These are phyloP conservation scores for Microcebus griseorufus DNA, from an alignment of 2,113 vertebrate species.

Conservation along the genomic window DNA sequence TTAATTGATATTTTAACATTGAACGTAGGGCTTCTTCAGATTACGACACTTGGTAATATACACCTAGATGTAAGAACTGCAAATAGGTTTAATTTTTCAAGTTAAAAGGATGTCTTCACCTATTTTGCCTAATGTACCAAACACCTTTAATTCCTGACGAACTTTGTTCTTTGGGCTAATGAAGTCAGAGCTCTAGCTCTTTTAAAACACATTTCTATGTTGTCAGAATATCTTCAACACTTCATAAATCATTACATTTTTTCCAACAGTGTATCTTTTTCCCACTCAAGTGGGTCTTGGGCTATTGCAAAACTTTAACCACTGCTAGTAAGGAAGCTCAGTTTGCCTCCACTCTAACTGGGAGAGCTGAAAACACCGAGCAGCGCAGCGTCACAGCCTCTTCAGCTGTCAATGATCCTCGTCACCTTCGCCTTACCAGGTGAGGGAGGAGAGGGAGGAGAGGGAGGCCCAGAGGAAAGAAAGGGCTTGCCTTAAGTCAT, in stretches of 20 bases:
- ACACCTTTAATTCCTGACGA: not conserved
- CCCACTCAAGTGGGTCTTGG: not conserved
- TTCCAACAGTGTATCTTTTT: not conserved
- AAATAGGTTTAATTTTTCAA: slow-evolving; percentile 27
- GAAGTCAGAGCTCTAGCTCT: not conserved
- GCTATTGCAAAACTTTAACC: not conserved
- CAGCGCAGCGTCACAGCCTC: not conserved
- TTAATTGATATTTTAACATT: slow-evolving; percentile 1
- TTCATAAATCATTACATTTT: not conserved
- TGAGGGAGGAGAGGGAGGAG: not conserved
- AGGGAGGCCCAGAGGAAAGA: not conserved
- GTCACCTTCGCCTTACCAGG: not conserved
- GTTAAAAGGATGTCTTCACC: slow-evolving; percentile 28
- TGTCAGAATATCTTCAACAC: not conserved
- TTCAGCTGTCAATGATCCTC: not conserved
- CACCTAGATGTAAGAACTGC: not conserved
- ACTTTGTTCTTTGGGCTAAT: not conserved
- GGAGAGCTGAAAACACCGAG: not conserved
- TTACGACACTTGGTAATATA: not conserved
- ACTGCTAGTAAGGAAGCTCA: not conserved
- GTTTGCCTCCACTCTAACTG: not conserved
- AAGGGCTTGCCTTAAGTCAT: not conserved
- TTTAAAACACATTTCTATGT: slow-evolving; percentile 23
- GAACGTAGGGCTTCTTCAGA: not conserved
- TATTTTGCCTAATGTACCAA: not conserved